phyloP scores from a whole-genome alignment of 2,113 vertebrate species.

The Oxyura jamaicensis region DNA sequence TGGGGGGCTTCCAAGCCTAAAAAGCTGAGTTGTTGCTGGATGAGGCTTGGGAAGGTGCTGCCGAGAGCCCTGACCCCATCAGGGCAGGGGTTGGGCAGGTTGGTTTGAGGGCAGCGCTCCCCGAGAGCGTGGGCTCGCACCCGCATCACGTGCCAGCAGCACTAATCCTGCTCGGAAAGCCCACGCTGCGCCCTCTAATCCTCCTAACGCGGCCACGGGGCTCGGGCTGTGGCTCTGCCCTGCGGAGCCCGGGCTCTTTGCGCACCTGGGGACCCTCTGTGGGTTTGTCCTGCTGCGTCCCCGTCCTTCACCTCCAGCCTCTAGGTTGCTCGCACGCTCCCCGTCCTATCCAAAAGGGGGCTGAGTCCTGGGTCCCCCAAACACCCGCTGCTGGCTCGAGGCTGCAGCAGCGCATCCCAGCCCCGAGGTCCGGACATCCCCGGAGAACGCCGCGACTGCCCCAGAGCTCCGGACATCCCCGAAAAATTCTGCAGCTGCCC shows the following conservation, averaged over 20 bases:
- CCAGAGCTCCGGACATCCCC: neutral
- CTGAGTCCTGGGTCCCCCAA: neutral
- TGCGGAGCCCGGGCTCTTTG: accelerated
- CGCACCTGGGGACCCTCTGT: neutral
- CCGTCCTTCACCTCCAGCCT: neutral
- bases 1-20: accelerated
- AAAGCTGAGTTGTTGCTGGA: neutral
- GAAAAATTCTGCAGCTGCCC: accelerated
- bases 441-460: accelerated
- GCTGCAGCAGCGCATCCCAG: neutral
- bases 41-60: neutral
- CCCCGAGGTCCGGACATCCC: neutral
- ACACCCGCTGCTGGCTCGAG: accelerated
- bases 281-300: accelerated
- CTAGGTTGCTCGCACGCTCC: neutral
- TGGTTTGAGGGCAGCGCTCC: neutral
- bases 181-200: neutral
- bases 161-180: neutral
- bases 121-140: neutral
- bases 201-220: accelerated
- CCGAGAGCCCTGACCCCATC: too few species aligned
- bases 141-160: neutral
- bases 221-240: neutral
- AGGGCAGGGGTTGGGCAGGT: neutral
- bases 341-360: neutral